These are phyloP conservation scores for Muntiacus reevesi DNA, from an alignment of 2,113 vertebrate species.

Conservation along the genomic window DNA sequence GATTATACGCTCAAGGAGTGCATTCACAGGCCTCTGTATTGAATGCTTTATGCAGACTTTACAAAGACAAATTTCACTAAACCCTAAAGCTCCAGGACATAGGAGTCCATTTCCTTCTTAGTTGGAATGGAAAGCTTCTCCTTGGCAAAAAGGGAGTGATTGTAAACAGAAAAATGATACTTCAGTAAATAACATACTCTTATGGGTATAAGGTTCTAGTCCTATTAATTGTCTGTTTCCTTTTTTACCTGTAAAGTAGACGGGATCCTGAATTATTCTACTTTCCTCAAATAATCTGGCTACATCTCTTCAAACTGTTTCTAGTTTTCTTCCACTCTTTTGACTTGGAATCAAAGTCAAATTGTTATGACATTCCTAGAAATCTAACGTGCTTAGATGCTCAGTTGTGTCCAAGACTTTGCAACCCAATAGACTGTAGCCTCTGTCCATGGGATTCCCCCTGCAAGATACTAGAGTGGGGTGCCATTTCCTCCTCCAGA, in stretches of 20 bases:
- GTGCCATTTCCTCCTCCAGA: neutral
- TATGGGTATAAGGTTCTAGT: neutral
- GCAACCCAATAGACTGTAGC: neutral
- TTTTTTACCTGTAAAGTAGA: neutral
- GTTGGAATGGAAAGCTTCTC: neutral
- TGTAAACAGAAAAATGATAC: neutral
- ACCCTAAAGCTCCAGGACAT: neutral
- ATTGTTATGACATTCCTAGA: neutral
- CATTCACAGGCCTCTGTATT: neutral
- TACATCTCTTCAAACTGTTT: neutral
- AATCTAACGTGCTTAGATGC: neutral
- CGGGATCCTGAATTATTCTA: neutral
- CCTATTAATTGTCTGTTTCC: neutral
- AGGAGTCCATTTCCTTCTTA: neutral
- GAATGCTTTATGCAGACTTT: neutral
- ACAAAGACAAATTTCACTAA: neutral
- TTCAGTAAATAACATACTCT: neutral
- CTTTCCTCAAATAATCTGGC: neutral
- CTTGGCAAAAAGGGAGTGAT: neutral
- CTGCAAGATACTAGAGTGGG: neutral
- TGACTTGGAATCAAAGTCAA: neutral
- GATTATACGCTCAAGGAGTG: neutral
- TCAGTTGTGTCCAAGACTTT: neutral
- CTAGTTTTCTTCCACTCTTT: neutral
- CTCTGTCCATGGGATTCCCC: neutral